Conservation (phyloP, 2,888 invertebrate genomes). For the Cyclophora punctaria region DNA sequence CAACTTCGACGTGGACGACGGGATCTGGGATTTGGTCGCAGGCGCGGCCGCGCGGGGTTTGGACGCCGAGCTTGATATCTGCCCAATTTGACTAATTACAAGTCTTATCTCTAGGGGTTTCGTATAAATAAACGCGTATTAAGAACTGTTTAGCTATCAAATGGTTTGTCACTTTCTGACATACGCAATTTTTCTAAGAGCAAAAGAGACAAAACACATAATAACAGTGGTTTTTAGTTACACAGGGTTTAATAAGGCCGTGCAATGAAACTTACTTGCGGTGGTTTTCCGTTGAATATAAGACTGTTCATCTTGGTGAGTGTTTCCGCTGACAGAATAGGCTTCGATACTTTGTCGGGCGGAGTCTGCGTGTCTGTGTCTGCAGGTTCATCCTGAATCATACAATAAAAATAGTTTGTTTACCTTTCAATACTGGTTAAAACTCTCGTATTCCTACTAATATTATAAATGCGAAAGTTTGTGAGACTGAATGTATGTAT, state of each 20-base stretch:
- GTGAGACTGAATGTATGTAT: no score
- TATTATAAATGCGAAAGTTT: no score
- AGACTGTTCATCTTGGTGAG: constrained; percentile 57
- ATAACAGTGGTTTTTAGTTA: no score
- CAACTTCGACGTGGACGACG: constrained; percentile 45
- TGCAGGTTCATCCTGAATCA: constrained; percentile 1
- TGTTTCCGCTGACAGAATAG: constrained; percentile 44
- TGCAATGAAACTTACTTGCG: constrained; percentile 28
- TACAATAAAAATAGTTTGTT: not conserved
- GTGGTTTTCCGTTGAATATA: constrained; percentile 56
- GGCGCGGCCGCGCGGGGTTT: constrained; percentile 42
- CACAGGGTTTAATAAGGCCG: no score
- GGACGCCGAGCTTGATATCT: constrained; percentile 47
- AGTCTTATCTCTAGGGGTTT: no score
- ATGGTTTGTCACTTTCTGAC: no score
- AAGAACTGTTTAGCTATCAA: no score
- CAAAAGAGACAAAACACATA: no score
- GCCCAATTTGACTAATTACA: not conserved
- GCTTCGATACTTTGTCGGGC: constrained; percentile 49
- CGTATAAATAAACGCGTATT: no score
- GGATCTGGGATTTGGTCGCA: constrained; percentile 20
- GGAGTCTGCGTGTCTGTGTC: constrained; percentile 42
- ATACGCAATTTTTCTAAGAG: no score
- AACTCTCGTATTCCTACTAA: no score
- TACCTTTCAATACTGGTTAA: no score